phyloP scores from a whole-genome alignment of 53 echinoderm and acorn worm species.

The Hippasteria phrygiana region DNA sequence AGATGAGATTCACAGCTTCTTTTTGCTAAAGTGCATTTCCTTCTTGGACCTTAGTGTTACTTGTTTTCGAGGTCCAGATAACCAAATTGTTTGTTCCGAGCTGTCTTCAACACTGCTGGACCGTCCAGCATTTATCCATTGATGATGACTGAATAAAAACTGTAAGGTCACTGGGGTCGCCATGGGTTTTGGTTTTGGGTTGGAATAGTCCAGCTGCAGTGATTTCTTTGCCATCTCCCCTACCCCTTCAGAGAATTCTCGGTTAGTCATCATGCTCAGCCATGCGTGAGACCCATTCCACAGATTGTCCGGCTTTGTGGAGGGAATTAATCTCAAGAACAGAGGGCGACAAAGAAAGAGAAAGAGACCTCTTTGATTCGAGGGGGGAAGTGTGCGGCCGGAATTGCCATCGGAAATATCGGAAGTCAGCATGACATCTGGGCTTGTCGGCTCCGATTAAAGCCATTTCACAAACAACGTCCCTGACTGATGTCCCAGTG shows the following conservation, averaged over 20 bases:
- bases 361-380: background rate
- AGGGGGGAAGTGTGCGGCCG: constrained; percentile 13
- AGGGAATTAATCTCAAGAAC: constrained; percentile 6
- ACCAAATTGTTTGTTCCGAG: background rate
- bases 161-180: background rate
- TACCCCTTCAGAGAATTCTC: constrained; percentile 20
- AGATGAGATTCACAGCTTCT: background rate
- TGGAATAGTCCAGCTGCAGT: constrained; percentile 12
- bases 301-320: background rate
- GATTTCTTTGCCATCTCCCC: constrained; percentile 8
- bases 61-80: too few species aligned
- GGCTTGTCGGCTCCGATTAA: background rate
- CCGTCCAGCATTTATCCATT: constrained; percentile 27
- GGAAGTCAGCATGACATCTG: constrained; percentile 42
- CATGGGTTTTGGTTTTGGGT: constrained; percentile 5
- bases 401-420: constrained; percentile 45
- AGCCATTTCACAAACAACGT: constrained; percentile 10
- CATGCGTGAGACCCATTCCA: constrained; percentile 8
- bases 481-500: background rate
- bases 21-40: background rate
- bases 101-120: background rate
- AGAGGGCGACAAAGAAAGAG: background rate
- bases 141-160: too few species aligned
- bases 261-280: background rate
- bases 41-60: too few species aligned